Evolutionary conservation across 2,888 invertebrate genomes (phyloP).

Genomic region (Esperia sulphurella): DNA sequence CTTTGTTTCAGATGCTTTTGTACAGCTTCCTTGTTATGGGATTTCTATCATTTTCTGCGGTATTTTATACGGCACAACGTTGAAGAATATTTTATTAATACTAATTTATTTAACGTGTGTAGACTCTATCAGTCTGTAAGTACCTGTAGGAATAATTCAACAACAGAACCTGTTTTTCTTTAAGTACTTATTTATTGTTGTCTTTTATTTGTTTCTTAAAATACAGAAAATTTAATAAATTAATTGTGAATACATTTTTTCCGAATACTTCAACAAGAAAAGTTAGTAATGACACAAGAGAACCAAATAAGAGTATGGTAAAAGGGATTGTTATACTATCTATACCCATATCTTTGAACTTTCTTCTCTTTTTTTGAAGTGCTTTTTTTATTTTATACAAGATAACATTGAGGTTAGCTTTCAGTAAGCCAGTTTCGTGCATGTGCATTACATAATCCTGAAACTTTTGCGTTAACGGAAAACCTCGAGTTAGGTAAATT

Average conservation of each 20-base stretch:
- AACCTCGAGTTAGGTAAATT: neutral
- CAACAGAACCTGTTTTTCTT: too few species aligned
- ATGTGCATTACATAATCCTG: neutral
- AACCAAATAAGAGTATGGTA: neutral
- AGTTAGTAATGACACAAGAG: neutral
- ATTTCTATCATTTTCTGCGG: conserved; percentile 6
- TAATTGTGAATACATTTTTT: too few species aligned
- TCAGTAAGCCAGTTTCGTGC: neutral
- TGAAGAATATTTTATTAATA: too few species aligned
- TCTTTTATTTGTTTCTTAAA: too few species aligned
- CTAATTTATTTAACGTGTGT: too few species aligned
- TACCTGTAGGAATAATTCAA: too few species aligned
- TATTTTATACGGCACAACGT: neutral
- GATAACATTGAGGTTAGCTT: neutral
- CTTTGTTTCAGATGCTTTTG: conserved; percentile 18
- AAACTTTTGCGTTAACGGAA: neutral
- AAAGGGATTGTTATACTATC: conserved; percentile 11
- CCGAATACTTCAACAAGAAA: neutral
- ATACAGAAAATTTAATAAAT: too few species aligned
- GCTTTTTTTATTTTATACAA: neutral
- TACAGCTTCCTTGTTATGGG: conserved; percentile 10
- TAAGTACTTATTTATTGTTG: too few species aligned
- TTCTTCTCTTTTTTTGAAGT: neutral
- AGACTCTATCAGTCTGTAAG: too few species aligned
- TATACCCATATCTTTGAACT: conserved; percentile 12